These are phyloP conservation scores for Nomada goodeniana DNA, from an alignment of 2,888 invertebrate species.

Conservation along the genomic window DNA sequence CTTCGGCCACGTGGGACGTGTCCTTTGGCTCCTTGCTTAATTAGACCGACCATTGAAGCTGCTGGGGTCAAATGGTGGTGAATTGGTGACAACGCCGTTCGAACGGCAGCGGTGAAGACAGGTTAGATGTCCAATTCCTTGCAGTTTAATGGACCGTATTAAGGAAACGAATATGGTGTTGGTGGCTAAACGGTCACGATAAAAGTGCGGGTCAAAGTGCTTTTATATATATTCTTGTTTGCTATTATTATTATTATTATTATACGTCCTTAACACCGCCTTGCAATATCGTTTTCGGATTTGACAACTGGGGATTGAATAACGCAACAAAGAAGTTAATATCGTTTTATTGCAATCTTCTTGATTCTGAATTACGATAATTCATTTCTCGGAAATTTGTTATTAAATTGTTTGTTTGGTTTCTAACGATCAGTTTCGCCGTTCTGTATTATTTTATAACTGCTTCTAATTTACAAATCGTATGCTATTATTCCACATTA, in stretches of 20 bases:
- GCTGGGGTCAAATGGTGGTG: background rate
- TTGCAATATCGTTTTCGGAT: background rate
- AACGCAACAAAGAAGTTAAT: no score
- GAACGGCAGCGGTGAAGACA: no score
- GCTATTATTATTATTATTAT: background rate
- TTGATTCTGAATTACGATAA: no score
- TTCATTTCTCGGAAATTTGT: no score
- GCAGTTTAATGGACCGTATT: no score
- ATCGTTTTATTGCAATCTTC: no score
- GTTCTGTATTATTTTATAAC: background rate
- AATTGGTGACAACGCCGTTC: background rate
- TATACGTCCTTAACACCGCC: background rate
- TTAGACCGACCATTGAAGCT: background rate
- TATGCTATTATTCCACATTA: background rate
- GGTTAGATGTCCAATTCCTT: no score
- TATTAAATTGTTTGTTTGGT: no score
- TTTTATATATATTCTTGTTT: background rate
- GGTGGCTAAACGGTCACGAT: no score
- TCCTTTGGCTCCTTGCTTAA: background rate
- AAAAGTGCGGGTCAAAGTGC: background rate
- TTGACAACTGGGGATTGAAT: no score
- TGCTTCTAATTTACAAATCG: background rate
- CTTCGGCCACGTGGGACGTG: constrained; percentile 3
- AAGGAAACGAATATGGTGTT: no score
- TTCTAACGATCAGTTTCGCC: no score